Percentiles rank a stretch among this genome's conserved stretches.
Evolutionary conservation across 23 tunicate genomes (phyloP).

Genomic region (Botrylloides violaceus): DNA sequence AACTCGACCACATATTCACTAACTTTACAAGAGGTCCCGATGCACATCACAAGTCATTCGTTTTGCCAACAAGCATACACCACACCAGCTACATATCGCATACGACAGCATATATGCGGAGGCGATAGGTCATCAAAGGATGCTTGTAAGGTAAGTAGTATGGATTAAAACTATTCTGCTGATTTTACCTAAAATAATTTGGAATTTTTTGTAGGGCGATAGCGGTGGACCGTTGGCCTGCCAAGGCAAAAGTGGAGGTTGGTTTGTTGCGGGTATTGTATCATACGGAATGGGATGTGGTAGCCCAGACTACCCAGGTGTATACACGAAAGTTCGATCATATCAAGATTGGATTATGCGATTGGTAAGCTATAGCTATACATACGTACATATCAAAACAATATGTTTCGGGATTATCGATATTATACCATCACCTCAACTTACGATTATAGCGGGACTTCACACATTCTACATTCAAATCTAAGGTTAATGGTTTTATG

Average conservation of each 20-base stretch:
- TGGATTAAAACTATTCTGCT: neutral
- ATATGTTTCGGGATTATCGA: too few relatives aligned
- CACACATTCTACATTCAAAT: too few relatives aligned
- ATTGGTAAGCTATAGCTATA: too few relatives aligned
- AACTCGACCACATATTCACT: constrained; percentile 29
- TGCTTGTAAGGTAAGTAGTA: constrained; percentile 64
- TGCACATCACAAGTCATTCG: constrained; percentile 41
- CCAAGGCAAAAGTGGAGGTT: constrained; percentile 43
- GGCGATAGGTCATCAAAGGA: constrained; percentile 60
- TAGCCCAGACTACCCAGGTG: constrained; percentile 58
- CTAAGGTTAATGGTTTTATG: too few relatives aligned
- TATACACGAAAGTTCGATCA: constrained; percentile 61
- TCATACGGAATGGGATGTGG: constrained; percentile 94
- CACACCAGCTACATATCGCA: constrained; percentile 1
- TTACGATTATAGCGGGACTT: too few relatives aligned
- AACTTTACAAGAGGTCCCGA: constrained; percentile 46
- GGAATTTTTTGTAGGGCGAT: constrained; percentile 51
- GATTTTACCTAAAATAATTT: neutral
- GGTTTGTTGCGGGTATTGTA: constrained; percentile 81
- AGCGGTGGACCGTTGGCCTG: constrained; percentile 96
- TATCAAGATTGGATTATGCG: constrained; percentile 57
- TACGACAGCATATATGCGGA: constrained; percentile 63
- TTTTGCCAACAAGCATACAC: constrained; percentile 29
- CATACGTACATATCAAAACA: too few relatives aligned
- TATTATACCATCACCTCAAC: too few relatives aligned